Evolutionary conservation across 1,140 invertebrate species (phyloP).

Genomic region (Trachymyrmex septentrionalis): DNA sequence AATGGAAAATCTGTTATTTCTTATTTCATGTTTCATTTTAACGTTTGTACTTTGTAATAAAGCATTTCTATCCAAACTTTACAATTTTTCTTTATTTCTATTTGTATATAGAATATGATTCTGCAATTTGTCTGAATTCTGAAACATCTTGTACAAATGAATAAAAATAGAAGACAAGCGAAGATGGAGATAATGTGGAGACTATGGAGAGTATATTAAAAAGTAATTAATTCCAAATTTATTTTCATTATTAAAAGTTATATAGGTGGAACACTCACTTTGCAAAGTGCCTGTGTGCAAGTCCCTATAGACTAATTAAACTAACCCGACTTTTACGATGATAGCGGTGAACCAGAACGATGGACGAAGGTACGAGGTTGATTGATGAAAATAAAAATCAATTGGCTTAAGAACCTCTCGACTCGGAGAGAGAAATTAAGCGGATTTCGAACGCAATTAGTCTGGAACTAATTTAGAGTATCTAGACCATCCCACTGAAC

Average conservation of each 20-base stretch:
- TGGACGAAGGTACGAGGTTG: constrained; percentile 32
- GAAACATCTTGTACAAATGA: not conserved
- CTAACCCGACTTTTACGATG: constrained; percentile 43
- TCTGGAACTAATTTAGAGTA: constrained; percentile 27
- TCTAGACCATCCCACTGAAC: not conserved
- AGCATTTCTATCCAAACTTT: too few relatives aligned
- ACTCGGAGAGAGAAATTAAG: constrained; percentile 46
- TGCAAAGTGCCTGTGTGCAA: constrained; percentile 15
- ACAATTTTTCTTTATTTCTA: too few relatives aligned
- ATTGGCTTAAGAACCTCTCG: constrained; percentile 33
- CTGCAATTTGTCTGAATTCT: too few relatives aligned
- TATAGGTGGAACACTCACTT: constrained; percentile 1
- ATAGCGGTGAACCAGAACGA: constrained; percentile 48
- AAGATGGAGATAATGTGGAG: not conserved
- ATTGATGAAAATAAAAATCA: constrained; percentile 66
- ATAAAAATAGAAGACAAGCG: constrained; percentile 2
- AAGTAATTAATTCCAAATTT: constrained; percentile 11
- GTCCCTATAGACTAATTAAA: constrained; percentile 59
- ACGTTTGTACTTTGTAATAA: too few relatives aligned
- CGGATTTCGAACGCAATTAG: constrained; percentile 59
- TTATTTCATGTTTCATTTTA: too few relatives aligned
- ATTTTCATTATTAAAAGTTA: constrained; percentile 48
- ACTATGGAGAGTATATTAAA: not conserved
- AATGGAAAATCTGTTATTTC: too few relatives aligned
- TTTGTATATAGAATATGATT: too few relatives aligned